Evolutionary conservation across 2,113 vertebrate genomes (phyloP).

Genomic region (Accipiter cooperii): DNA sequence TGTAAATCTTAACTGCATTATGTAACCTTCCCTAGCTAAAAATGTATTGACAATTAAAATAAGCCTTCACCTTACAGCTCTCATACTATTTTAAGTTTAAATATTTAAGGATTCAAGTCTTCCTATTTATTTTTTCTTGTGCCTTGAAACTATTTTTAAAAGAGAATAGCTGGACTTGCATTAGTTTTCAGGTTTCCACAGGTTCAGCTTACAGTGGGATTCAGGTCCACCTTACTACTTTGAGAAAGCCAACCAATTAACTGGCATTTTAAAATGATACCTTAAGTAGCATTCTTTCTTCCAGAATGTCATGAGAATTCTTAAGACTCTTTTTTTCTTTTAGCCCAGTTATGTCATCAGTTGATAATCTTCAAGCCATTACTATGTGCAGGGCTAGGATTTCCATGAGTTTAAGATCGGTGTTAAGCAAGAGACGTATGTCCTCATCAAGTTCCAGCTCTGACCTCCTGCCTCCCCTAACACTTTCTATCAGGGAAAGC

Average conservation of each 20-base stretch:
- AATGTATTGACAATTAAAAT: neutral
- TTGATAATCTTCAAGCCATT: neutral
- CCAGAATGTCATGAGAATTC: neutral
- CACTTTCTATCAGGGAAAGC: neutral
- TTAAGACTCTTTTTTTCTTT: neutral
- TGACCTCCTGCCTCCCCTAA: neutral
- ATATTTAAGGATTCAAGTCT: neutral
- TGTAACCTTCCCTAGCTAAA: neutral
- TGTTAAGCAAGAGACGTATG: neutral
- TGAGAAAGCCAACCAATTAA: neutral
- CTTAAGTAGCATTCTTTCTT: neutral
- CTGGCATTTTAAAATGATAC: neutral
- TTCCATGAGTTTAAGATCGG: neutral
- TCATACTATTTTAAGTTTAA: neutral
- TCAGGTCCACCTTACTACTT: neutral
- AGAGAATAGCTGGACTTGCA: neutral
- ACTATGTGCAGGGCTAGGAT: neutral
- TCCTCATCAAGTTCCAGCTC: neutral
- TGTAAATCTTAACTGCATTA: neutral
- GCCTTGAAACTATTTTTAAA: neutral
- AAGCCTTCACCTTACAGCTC: neutral
- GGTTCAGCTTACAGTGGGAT: neutral
- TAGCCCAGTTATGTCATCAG: neutral
- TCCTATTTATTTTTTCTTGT: neutral
- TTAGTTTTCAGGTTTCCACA: neutral